Percentiles rank a stretch among this genome's conserved stretches.
phyloP scores from a whole-genome alignment of 2,888 invertebrate genomes.

The Amphipyra tragopoginis region DNA sequence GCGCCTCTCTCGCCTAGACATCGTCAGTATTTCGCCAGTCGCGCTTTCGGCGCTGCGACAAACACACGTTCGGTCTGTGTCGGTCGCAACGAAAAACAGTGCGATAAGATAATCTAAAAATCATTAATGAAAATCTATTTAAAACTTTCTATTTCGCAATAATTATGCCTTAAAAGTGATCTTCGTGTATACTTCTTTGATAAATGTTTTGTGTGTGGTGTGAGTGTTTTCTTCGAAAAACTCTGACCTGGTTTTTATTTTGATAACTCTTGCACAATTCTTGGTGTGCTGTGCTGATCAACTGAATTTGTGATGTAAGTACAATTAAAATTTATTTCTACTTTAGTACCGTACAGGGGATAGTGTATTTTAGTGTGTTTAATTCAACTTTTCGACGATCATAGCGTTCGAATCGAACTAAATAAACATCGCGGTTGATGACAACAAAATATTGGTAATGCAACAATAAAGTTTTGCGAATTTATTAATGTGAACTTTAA shows the following conservation, averaged over 20 bases:
- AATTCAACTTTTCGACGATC: slow-evolving; percentile 6
- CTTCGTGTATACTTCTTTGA: slow-evolving; percentile 59
- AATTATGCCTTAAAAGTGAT: slow-evolving; percentile 64
- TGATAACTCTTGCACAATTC: slow-evolving; percentile 80
- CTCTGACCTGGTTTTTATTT: slow-evolving; percentile 83
- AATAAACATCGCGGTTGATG: slow-evolving; percentile 3
- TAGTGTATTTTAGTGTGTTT: neutral
- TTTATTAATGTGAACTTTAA: neutral
- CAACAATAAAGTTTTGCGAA: neutral
- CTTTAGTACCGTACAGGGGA: neutral
- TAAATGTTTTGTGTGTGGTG: slow-evolving; percentile 54
- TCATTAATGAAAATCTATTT: slow-evolving; percentile 77
- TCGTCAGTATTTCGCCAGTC: slow-evolving; percentile 75
- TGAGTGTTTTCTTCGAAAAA: slow-evolving; percentile 59
- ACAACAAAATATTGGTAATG: neutral
- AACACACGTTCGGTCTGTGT: slow-evolving; percentile 60
- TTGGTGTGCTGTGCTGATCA: slow-evolving; percentile 58
- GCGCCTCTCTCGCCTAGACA: slow-evolving; percentile 67
- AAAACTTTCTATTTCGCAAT: slow-evolving; percentile 62
- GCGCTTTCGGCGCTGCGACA: slow-evolving; percentile 75
- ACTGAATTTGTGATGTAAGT: slow-evolving; percentile 65
- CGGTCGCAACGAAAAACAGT: slow-evolving; percentile 52
- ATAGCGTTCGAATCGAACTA: slow-evolving; percentile 9
- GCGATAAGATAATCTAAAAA: slow-evolving; percentile 69
- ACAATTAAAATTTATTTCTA: slow-evolving; percentile 26